A percentile compares a stretch with the other conserved stretches of the same genome.
These are phyloP conservation scores for Mythimna impura DNA, from an alignment of 2,888 invertebrate species.

Conservation along the genomic window DNA sequence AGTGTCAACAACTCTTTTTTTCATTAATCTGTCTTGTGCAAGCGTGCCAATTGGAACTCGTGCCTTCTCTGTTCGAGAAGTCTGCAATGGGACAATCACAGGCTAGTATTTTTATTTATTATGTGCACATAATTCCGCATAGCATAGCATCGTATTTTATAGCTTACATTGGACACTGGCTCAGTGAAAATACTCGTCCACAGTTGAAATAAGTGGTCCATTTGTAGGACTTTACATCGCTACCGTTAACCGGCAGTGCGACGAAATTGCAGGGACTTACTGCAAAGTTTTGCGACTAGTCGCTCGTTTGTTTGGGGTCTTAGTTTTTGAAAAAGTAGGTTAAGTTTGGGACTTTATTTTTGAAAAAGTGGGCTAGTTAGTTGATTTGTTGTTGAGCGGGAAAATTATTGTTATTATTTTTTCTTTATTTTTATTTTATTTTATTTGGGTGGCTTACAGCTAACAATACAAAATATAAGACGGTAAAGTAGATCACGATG, in stretches of 20 bases:
- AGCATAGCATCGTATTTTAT: neutral
- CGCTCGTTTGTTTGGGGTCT: slow-evolving; percentile 34
- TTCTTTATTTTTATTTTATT: too few relatives aligned
- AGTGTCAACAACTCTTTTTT: too few relatives aligned
- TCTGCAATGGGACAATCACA: neutral
- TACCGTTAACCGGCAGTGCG: slow-evolving; percentile 9
- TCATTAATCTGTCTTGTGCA: neutral
- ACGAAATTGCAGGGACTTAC: slow-evolving; percentile 39
- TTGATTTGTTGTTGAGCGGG: neutral
- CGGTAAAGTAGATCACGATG: too few relatives aligned
- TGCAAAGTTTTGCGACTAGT: slow-evolving; percentile 42
- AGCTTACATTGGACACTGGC: slow-evolving; percentile 1
- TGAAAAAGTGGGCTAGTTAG: neutral
- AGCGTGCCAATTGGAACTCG: neutral
- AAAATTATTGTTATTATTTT: neutral
- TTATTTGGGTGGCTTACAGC: too few relatives aligned
- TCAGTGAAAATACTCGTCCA: slow-evolving; percentile 41
- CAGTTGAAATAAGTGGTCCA: slow-evolving; percentile 67
- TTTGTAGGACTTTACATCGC: slow-evolving; percentile 63
- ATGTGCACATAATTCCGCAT: neutral
- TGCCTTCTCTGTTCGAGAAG: too few relatives aligned
- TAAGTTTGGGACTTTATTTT: slow-evolving; percentile 8
- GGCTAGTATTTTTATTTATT: neutral
- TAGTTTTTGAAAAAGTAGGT: slow-evolving; percentile 15
- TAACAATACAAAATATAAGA: too few relatives aligned